Percentiles rank a stretch among this genome's conserved stretches.
These are phyloP conservation scores for Psilanteris sp. DNA, from an alignment of 1,140 invertebrate species.

Conservation along the genomic window DNA sequence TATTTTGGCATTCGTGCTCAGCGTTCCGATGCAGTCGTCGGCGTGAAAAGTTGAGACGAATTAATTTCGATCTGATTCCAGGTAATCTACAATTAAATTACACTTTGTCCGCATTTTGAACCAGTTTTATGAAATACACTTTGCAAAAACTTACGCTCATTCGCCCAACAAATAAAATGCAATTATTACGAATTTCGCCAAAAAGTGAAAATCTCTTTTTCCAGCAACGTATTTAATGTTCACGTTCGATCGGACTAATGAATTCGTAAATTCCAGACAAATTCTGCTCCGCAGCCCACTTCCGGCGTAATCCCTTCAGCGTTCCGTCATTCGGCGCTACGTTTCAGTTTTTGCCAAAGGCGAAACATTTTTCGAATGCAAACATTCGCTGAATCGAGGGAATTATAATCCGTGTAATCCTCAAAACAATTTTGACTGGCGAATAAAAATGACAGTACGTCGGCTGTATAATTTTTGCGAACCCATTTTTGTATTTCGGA, in stretches of 20 bases:
- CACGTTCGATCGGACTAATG: constrained; percentile 3
- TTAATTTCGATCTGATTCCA: constrained; percentile 50
- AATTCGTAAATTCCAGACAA: constrained; percentile 4
- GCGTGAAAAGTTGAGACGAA: constrained; percentile 43
- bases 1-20: constrained; percentile 60
- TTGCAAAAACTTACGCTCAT: neutral
- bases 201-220: neutral
- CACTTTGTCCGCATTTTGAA: constrained; percentile 25
- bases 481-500: constrained; percentile 1
- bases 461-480: neutral
- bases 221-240: neutral
- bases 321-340: neutral
- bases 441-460: constrained; percentile 8
- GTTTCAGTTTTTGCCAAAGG: neutral
- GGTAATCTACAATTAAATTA: constrained; percentile 43
- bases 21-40: constrained; percentile 41
- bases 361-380: constrained; percentile 9
- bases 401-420: constrained; percentile 14
- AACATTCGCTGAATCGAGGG: no score
- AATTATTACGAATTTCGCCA: neutral
- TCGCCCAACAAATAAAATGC: neutral
- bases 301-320: constrained; percentile 5
- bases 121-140: constrained; percentile 14
- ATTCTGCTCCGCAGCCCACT: neutral
- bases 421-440: constrained; percentile 4